Conservation (phyloP, 23 tunicate genomes). For the Styela clava region DNA sequence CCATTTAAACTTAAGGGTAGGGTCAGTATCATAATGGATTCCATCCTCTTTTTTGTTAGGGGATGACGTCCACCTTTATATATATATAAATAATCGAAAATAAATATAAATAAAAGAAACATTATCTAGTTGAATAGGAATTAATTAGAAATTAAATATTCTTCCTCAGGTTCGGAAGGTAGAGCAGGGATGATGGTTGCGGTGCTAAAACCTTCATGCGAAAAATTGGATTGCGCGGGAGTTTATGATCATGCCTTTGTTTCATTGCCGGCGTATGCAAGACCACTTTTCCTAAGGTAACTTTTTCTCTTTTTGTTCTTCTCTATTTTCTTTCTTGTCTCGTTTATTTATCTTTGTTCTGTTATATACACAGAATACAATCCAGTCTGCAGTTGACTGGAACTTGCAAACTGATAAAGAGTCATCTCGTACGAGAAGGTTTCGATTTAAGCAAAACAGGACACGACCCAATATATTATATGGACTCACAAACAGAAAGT, state of each 20-base stretch:
- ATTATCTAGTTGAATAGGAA: too few species aligned
- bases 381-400: constrained; percentile 69
- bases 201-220: constrained; percentile 32
- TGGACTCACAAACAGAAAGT: constrained; percentile 34
- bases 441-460: constrained; percentile 31
- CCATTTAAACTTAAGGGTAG: not conserved
- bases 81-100: too few species aligned
- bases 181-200: constrained; percentile 75
- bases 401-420: constrained; percentile 65
- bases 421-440: constrained; percentile 52
- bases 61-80: not conserved
- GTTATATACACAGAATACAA: constrained; percentile 29
- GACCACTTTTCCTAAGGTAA: constrained; percentile 77
- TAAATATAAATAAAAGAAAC: too few species aligned
- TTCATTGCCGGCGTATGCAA: constrained; percentile 58
- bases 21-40: not conserved
- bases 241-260: constrained; percentile 43
- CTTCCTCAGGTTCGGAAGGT: constrained; percentile 73
- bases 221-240: constrained; percentile 22
- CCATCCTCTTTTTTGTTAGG: not conserved
- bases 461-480: constrained; percentile 46
- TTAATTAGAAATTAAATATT: too few species aligned
- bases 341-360: not conserved
- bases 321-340: too few species aligned
- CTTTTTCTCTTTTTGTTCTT: not conserved